Percentiles rank a stretch among this genome's conserved stretches.
Evolutionary conservation across 2,113 vertebrate genomes (phyloP).

Genomic region (Geococcyx californianus): DNA sequence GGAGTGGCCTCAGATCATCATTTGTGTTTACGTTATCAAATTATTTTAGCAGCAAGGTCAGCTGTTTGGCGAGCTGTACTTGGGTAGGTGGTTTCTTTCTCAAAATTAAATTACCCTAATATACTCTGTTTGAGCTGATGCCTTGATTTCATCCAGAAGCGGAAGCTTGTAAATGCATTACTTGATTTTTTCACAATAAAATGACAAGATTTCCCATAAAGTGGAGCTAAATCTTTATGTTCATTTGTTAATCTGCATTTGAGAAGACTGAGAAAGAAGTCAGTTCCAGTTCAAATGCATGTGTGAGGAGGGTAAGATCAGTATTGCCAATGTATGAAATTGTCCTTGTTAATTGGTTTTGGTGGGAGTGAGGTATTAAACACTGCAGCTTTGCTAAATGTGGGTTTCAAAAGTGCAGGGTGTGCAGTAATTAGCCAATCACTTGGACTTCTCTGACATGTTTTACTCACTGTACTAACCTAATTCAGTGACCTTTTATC

Average conservation of each 20-base stretch:
- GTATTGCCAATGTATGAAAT: conserved; percentile 56
- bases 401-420: neutral
- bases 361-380: conserved; percentile 25
- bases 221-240: neutral
- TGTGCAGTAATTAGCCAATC: conserved; percentile 41
- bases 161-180: neutral
- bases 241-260: conserved; percentile 42
- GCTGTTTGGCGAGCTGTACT: neutral
- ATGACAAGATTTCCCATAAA: neutral
- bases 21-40: neutral
- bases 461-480: conserved; percentile 49
- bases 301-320: neutral
- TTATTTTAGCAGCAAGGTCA: neutral
- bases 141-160: neutral
- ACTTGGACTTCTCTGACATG: conserved; percentile 30
- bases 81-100: neutral
- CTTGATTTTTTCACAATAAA: neutral
- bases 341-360: conserved; percentile 65
- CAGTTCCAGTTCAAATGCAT: conserved; percentile 17
- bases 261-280: conserved; percentile 8
- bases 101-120: neutral
- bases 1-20: neutral
- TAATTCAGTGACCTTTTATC: conserved; percentile 59
- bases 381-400: conserved; percentile 6
- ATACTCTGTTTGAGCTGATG: neutral